These are phyloP conservation scores for Schizopygopsis malacanthus DNA, from an alignment of 2,797 vertebrate genomes.

Conservation along the genomic window DNA sequence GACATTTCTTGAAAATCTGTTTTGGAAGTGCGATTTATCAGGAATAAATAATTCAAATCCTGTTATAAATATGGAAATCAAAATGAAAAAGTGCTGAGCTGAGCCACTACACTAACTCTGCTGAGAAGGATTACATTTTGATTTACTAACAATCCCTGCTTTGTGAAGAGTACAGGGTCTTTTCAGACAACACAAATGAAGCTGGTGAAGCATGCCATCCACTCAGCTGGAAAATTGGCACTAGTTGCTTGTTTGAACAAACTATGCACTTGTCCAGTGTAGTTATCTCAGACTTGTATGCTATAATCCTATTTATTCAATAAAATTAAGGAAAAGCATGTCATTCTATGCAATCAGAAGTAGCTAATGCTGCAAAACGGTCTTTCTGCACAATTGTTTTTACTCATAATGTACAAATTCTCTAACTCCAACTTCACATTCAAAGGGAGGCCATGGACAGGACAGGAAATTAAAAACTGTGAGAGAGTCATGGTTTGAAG, in stretches of 20 bases:
- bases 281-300: constrained; percentile 6
- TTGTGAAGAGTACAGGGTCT: constrained; percentile 11
- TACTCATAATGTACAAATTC: not conserved
- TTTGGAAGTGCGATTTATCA: not conserved
- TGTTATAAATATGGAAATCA: not conserved
- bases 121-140: not conserved
- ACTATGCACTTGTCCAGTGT: not conserved
- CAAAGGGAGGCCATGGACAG: not conserved
- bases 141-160: constrained; percentile 17
- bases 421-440: not conserved
- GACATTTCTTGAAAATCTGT: not conserved
- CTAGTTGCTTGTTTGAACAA: constrained; percentile 26
- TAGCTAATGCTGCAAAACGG: not conserved
- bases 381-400: not conserved
- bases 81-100: not conserved
- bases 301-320: not conserved
- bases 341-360: not conserved
- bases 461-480: not conserved
- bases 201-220: constrained; percentile 21
- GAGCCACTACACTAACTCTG: not conserved
- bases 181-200: constrained; percentile 34
- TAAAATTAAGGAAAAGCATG: not conserved
- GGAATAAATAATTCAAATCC: not conserved
- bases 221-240: constrained; percentile 38
- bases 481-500: not conserved